A percentile compares a stretch with the other conserved stretches of the same genome.
Evolutionary conservation across 2,888 invertebrate genomes (phyloP).

Genomic region (Andrena praecox): DNA sequence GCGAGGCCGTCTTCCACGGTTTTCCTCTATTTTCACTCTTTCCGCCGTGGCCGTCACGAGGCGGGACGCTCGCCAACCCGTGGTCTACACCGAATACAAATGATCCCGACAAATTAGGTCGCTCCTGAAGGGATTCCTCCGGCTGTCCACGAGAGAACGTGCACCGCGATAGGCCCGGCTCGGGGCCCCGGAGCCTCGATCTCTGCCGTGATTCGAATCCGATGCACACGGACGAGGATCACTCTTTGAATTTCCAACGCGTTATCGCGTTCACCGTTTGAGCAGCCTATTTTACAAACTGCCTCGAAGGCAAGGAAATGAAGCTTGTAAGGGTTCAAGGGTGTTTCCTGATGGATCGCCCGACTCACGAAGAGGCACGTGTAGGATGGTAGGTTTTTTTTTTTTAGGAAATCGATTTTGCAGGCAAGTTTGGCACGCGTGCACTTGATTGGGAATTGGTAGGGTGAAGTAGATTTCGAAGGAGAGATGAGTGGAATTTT

Average conservation of each 20-base stretch:
- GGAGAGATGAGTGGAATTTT: no score
- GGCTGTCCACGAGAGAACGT: slow-evolving; percentile 62
- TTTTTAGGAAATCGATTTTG: no score
- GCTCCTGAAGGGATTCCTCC: slow-evolving; percentile 55
- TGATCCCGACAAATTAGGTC: slow-evolving; percentile 73
- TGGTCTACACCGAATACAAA: slow-evolving; percentile 71
- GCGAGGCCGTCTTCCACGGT: slow-evolving; percentile 25
- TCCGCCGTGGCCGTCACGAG: slow-evolving; percentile 64
- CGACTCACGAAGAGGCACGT: no score
- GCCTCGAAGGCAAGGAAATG: no score
- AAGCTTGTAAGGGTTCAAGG: no score
- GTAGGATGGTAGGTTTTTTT: no score
- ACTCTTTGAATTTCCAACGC: background rate
- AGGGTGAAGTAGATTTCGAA: no score
- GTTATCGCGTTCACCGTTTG: background rate
- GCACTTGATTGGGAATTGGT: no score
- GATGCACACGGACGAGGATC: background rate
- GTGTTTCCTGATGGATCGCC: no score
- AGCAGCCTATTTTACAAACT: no score
- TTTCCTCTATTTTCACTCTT: slow-evolving; percentile 51
- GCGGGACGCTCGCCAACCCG: slow-evolving; percentile 70
- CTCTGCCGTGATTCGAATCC: slow-evolving; percentile 50
- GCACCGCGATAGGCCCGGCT: slow-evolving; percentile 47
- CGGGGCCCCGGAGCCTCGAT: slow-evolving; percentile 23
- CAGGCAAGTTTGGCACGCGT: no score